Evolutionary conservation across 1,140 invertebrate genomes (phyloP).

Genomic region (Kradibia gibbosae): DNA sequence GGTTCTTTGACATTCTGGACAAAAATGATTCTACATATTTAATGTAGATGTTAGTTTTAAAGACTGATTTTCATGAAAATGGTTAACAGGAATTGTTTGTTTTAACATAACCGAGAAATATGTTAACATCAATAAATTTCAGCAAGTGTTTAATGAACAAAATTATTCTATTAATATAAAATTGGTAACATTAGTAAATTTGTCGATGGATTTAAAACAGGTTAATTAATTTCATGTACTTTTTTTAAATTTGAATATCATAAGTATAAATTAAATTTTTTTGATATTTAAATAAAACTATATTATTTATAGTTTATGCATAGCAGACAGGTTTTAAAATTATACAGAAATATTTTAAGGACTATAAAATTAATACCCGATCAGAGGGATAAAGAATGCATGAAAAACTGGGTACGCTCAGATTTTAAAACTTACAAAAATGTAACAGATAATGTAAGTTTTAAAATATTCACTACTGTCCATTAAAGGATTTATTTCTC

Average conservation of each 20-base stretch:
- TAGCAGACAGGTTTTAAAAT: constrained; percentile 81
- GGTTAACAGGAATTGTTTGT: background rate
- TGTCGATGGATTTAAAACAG: constrained; percentile 51
- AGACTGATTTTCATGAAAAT: constrained; percentile 12
- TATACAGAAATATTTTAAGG: constrained; percentile 82
- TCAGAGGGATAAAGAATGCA: constrained; percentile 75
- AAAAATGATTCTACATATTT: constrained; percentile 17
- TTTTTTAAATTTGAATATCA: background rate
- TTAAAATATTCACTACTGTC: too few species aligned
- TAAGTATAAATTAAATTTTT: background rate
- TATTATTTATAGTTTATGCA: constrained; percentile 80
- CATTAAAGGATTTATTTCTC: background rate
- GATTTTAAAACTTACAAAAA: constrained; percentile 82
- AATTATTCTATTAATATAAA: background rate
- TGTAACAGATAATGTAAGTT: constrained; percentile 77
- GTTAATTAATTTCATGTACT: constrained; percentile 17
- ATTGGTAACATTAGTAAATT: constrained; percentile 18
- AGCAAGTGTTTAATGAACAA: background rate
- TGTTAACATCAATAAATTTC: background rate
- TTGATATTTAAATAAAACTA: too few species aligned
- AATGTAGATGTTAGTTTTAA: background rate
- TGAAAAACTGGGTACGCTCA: constrained; percentile 79
- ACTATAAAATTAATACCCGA: constrained; percentile 79
- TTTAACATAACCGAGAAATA: background rate
- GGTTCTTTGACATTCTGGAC: background rate